These are phyloP conservation scores for Rotaria socialis DNA, from an alignment of 2,888 invertebrate species.

Conservation along the genomic window DNA sequence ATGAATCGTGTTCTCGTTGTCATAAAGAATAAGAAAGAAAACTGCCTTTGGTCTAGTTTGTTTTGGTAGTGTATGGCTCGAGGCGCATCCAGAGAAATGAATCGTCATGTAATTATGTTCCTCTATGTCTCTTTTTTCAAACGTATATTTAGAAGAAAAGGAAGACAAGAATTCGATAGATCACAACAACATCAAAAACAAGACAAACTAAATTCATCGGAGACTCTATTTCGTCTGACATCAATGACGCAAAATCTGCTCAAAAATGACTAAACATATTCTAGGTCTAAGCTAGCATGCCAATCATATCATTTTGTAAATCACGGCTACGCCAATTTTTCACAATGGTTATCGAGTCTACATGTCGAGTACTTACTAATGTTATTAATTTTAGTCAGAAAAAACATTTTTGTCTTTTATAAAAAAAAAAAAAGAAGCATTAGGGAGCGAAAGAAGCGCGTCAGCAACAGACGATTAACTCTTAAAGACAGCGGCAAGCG, in stretches of 20 bases:
- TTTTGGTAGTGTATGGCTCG: background rate
- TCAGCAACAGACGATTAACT: background rate
- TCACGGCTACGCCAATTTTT: no score
- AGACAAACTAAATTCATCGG: no score
- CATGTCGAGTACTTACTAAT: background rate
- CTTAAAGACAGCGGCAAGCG: background rate
- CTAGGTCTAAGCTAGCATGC: background rate
- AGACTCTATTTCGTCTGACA: no score
- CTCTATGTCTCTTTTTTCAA: background rate
- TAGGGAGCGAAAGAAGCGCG: background rate
- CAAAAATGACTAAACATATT: background rate
- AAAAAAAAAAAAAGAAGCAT: background rate
- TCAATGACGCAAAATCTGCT: background rate
- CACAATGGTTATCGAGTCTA: no score
- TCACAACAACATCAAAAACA: no score
- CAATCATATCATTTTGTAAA: background rate
- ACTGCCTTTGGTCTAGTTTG: conserved; percentile 1
- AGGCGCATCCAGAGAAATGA: conserved; percentile 14
- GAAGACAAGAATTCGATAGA: background rate
- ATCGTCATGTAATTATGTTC: conserved; percentile 21
- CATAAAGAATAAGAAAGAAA: conserved; percentile 3
- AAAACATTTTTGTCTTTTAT: background rate
- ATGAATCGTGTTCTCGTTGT: background rate
- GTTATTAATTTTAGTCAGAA: background rate
- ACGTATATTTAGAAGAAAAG: background rate